Evolutionary conservation across 23 tunicate genomes (phyloP).

Genomic region (Phallusia fumigata): DNA sequence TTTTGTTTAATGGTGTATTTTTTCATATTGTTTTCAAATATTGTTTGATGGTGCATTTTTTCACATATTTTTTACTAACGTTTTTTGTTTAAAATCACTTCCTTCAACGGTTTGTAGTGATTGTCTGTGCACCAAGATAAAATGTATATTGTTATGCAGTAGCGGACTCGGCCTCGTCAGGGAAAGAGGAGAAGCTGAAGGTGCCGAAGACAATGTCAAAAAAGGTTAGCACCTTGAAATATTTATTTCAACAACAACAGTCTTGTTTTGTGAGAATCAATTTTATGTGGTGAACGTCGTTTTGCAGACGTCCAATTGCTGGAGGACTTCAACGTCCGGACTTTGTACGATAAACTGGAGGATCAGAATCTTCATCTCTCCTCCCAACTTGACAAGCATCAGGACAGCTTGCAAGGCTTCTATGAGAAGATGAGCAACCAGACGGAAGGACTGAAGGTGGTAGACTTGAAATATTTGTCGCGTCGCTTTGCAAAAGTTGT

Average conservation of each 20-base stretch:
- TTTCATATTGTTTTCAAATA: no score
- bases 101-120: no score
- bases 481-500: no score
- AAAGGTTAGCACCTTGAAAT: constrained; percentile 40
- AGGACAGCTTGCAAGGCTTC: constrained; percentile 74
- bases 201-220: constrained; percentile 72
- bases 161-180: constrained; percentile 61
- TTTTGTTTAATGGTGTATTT: no score
- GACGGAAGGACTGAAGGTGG: constrained; percentile 87
- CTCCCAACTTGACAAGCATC: constrained; percentile 82
- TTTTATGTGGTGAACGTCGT: no score
- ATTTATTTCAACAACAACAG: no score
- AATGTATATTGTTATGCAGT: constrained; percentile 8
- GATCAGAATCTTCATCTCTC: constrained; percentile 95
- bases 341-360: constrained; percentile 93
- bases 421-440: constrained; percentile 89
- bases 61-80: no score
- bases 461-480: not conserved
- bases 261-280: no score
- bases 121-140: no score
- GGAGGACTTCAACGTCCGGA: constrained; percentile 88
- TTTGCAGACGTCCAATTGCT: constrained; percentile 60
- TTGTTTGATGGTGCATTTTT: no score
- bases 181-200: constrained; percentile 98
- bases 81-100: no score